Base-by-base conservation (phyloP, 2,113 vertebrate genomes). In the Malaclemys terrapin region DNA sequence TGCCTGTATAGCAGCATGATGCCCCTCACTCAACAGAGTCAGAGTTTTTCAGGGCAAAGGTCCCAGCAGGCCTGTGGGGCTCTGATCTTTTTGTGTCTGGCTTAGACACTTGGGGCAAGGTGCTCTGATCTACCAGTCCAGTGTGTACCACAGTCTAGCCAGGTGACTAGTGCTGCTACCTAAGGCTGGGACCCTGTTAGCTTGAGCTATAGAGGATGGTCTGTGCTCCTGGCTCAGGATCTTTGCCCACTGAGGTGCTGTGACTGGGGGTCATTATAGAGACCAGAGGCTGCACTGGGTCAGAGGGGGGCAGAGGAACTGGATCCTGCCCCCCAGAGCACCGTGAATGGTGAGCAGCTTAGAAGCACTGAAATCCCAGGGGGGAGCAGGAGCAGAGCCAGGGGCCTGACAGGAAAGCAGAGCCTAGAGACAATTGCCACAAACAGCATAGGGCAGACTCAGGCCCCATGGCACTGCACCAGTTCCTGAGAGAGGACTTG, bases 31-130 rank as follows among this genome's bases (percentile, higher is more conserved):
- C 62, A 69, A 35, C 2, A n/a, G 31, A 65, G 62, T 16, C 62
- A 69, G 25, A 12, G 8, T 93, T 82, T 87, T 88, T 94, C 95
- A 85, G 25, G 49, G 80, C 84, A 69, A 94, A 80, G 93, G 93
- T 82, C 53, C 87, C 84, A 90, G 42, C 50, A 90, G 75, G 16
- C 3, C 1, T 31, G 14, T 83, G 59, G 79, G 57, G 27, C 80
- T 56, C 76, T 84, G 80, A 90, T 38, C 8, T 89, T 29, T 29
- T 35, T 45, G 95, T 59, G 57, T 29, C 94, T 88, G 90, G 10
- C 85, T 89, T 95, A 59, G 25, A 27, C 10, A 25, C 79, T 84
- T 0, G 0, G 45, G 49, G 62, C 35, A 35, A 14, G 12, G 19
- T 4, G 7, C 29, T 82, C 52, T 80, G 65, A 50, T 5, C 56